Base-by-base conservation (phyloP, 2,888 invertebrate species). In the Cheilosia urbana region DNA sequence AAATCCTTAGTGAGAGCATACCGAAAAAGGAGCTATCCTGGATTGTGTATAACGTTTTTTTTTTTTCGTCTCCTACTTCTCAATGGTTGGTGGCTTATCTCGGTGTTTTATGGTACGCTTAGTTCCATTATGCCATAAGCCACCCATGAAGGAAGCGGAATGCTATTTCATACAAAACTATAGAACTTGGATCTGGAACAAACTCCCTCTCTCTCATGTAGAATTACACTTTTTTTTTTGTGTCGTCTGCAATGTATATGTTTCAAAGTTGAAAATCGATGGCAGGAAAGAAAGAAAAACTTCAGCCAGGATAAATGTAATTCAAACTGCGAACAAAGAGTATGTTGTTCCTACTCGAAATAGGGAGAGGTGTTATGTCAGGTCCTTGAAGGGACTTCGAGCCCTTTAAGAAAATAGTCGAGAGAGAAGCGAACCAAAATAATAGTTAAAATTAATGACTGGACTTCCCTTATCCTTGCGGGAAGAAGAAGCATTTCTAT, bases 91-190 rank as follows among this genome's bases (percentile, higher is more conserved):
- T 81, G 81, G 85, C 85, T 85, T 85, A 85, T 85, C 85, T 85
- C 76, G 66, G 85, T 85, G 77, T 81, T 85, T 85, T 85, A 85
- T 85, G 81, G 81, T 85, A 85, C 85, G 85, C 77, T 85, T 81
- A 81, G 85, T 85, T 85, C 81, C 63, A 85, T 85, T 85, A 81
- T 81, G 72, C 85, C 71, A 81, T 77, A 85, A 81, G 81, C 76
- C 72, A 81, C 75, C 84, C 71, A 62, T 58, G 58, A 17, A 60
- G 75, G 75, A 79, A 62, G 69, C 60, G 24, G 63, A 65, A 75
- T 65, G 45, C 79, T 58, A 72, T 58, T 47, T 60, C 71, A 63
- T 72, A 77, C 21, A 40, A 60, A 79, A 84, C 75, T 75, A 37
- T 37, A 71, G 53, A 79, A 84, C 80, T 79, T 75, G 79, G 79